Evolutionary conservation across 2,888 invertebrate species (phyloP).

Genomic region (Geotrupes spiniger): DNA sequence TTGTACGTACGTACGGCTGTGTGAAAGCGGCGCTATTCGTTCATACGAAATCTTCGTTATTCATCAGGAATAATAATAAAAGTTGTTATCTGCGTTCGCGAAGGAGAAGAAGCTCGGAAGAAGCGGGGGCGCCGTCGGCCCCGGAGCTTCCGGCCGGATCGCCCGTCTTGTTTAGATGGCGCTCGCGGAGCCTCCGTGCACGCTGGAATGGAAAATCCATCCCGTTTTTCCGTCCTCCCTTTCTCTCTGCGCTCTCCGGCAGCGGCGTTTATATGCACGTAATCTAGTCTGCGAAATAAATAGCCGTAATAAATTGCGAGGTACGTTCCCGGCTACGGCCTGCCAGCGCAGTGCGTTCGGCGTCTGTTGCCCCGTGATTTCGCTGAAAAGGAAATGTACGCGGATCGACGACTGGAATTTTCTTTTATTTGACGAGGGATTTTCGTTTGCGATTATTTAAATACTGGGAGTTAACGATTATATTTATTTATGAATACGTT

Average conservation of each 20-base stretch:
- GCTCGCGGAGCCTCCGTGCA: too few relatives aligned
- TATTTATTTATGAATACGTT: too few relatives aligned
- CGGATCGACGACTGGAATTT: too few relatives aligned
- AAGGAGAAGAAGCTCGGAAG: neutral
- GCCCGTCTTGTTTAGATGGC: too few relatives aligned
- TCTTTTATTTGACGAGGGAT: too few relatives aligned
- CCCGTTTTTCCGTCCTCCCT: neutral
- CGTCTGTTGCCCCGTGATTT: neutral
- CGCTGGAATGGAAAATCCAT: too few relatives aligned
- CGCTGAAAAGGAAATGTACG: too few relatives aligned
- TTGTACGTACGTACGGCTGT: too few relatives aligned
- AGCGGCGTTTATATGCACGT: constrained; percentile 52
- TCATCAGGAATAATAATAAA: constrained; percentile 4
- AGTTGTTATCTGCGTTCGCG: constrained; percentile 1
- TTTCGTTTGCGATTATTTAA: too few relatives aligned
- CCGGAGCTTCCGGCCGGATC: too few relatives aligned
- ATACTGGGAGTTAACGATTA: too few relatives aligned
- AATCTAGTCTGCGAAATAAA: constrained; percentile 56
- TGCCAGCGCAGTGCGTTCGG: neutral
- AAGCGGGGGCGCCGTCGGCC: too few relatives aligned
- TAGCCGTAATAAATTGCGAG: constrained; percentile 67
- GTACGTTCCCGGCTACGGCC: constrained; percentile 2
- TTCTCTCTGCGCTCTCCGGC: constrained; percentile 22
- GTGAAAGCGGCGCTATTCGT: neutral
- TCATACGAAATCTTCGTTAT: constrained; percentile 2